phyloP scores from a whole-genome alignment of 2,113 vertebrate species.

The Syngnathus scovelli region DNA sequence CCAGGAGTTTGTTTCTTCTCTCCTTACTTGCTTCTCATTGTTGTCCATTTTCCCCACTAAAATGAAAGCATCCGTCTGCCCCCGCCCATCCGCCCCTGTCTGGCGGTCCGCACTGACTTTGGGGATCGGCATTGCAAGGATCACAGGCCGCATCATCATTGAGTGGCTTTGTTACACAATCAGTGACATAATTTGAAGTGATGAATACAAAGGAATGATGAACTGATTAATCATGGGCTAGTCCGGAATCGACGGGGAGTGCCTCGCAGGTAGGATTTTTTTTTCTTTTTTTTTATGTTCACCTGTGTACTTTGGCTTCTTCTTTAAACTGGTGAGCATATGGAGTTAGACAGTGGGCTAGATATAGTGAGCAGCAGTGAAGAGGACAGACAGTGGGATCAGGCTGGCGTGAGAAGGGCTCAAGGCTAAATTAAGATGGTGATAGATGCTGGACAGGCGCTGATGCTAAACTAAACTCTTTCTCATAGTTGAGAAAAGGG shows the following conservation, averaged over 20 bases:
- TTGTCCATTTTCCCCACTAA: neutral
- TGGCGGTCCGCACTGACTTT: neutral
- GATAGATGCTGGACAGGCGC: conserved; percentile 56
- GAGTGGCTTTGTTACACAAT: conserved; percentile 1
- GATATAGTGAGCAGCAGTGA: conserved; percentile 52
- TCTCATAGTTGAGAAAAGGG: conserved; percentile 67
- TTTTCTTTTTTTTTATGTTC: neutral
- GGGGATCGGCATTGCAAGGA: neutral
- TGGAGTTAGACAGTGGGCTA: conserved; percentile 48
- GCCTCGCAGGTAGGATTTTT: neutral
- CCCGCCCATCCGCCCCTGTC: neutral
- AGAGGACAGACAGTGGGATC: conserved; percentile 53
- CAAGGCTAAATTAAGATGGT: conserved; percentile 57
- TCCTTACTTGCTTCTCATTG: conserved; percentile 7
- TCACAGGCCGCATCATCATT: conserved; percentile 2
- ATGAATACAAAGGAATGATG: conserved; percentile 7
- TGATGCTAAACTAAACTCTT: conserved; percentile 68
- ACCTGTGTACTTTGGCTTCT: conserved; percentile 42
- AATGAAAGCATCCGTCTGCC: neutral
- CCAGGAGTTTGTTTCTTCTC: too few species aligned
- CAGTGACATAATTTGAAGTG: neutral
- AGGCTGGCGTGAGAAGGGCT: conserved; percentile 43
- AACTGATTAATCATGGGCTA: neutral
- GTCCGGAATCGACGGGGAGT: neutral
- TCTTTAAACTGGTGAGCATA: conserved; percentile 4